phyloP scores from a whole-genome alignment of 2,888 invertebrate genomes.

The Amphipyra berbera region DNA sequence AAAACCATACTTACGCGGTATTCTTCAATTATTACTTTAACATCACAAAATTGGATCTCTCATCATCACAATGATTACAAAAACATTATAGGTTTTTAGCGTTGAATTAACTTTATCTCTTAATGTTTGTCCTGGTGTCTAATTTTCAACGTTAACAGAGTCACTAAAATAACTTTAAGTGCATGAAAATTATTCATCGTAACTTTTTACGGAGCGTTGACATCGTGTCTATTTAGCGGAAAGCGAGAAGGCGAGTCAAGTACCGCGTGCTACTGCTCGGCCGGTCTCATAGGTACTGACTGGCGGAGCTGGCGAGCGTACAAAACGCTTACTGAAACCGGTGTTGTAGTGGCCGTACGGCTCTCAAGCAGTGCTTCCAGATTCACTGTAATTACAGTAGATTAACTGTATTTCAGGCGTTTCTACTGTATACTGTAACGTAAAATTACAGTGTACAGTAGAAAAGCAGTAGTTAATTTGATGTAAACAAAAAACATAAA shows the following conservation, averaged over 20 bases:
- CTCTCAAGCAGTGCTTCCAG: too few relatives aligned
- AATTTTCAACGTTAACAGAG: slow-evolving; percentile 59
- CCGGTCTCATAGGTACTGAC: slow-evolving; percentile 73
- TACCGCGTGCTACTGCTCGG: slow-evolving; percentile 72
- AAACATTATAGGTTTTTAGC: slow-evolving; percentile 51
- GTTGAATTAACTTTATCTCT: slow-evolving; percentile 58
- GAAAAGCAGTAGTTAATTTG: too few relatives aligned
- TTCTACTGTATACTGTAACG: too few relatives aligned
- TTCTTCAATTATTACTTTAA: slow-evolving; percentile 51
- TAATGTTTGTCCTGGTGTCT: slow-evolving; percentile 58
- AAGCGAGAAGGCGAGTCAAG: slow-evolving; percentile 55
- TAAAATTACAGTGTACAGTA: too few relatives aligned
- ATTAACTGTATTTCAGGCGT: too few relatives aligned
- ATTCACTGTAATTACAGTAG: too few relatives aligned
- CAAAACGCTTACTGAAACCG: slow-evolving; percentile 20
- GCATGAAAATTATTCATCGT: slow-evolving; percentile 69
- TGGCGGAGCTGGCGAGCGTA: slow-evolving; percentile 49
- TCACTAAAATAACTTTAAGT: slow-evolving; percentile 61
- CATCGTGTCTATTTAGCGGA: slow-evolving; percentile 71
- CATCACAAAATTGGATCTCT: slow-evolving; percentile 58
- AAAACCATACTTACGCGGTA: slow-evolving; percentile 58
- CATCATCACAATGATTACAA: slow-evolving; percentile 66
- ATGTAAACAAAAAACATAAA: too few relatives aligned
- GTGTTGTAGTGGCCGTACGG: not conserved
- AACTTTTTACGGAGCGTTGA: slow-evolving; percentile 62